Percentiles rank a stretch among this genome's conserved stretches.
These are phyloP conservation scores for Drosophila robusta DNA, from an alignment of 2,888 invertebrate genomes.

Conservation along the genomic window DNA sequence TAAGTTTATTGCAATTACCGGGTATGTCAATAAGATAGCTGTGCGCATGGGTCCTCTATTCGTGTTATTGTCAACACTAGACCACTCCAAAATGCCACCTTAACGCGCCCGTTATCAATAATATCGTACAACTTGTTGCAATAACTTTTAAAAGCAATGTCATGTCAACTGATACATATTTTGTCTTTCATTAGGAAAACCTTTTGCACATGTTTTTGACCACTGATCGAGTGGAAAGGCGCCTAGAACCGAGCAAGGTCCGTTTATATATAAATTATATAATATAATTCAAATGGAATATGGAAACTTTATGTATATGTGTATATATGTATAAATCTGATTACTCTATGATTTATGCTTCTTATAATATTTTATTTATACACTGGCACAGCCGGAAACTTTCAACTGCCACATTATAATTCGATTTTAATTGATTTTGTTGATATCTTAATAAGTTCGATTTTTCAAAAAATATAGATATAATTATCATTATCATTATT, in stretches of 20 bases:
- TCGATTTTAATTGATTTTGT: slow-evolving; percentile 1
- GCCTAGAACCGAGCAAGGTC: too few relatives aligned
- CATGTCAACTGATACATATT: slow-evolving; percentile 25
- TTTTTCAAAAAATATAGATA: too few relatives aligned
- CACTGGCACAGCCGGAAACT: not conserved
- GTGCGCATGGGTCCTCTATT: not conserved
- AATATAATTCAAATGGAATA: too few relatives aligned
- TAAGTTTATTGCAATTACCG: not conserved
- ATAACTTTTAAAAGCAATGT: slow-evolving; percentile 31
- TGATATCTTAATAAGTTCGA: slow-evolving; percentile 1
- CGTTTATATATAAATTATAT: too few relatives aligned
- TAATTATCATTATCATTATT: too few relatives aligned
- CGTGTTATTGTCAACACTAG: not conserved
- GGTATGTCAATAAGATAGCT: not conserved
- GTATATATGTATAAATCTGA: too few relatives aligned
- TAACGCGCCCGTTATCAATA: slow-evolving; percentile 2
- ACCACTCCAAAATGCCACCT: slow-evolving; percentile 7
- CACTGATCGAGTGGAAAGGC: too few relatives aligned
- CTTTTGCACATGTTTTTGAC: not conserved
- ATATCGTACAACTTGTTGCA: not conserved
- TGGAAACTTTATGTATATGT: too few relatives aligned
- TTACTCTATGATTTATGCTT: not conserved
- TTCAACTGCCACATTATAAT: not conserved
- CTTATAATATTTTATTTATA: not conserved
- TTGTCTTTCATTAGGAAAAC: slow-evolving; percentile 22